Percentiles rank a stretch among this genome's conserved stretches.
Evolutionary conservation across 2,888 invertebrate species (phyloP).

Genomic region (Nudaria mundana): DNA sequence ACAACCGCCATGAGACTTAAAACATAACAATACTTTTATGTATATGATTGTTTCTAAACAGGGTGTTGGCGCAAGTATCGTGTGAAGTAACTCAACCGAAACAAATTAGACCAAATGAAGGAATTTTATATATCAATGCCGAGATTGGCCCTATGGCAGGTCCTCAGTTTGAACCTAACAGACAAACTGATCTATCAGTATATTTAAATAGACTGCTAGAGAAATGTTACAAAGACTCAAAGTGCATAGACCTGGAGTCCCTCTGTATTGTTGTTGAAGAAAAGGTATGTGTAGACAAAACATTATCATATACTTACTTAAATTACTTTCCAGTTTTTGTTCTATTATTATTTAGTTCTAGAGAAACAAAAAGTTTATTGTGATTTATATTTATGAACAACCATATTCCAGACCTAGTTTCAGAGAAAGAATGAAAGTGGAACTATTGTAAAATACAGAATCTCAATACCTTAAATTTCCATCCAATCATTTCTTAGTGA

Average conservation of each 20-base stretch:
- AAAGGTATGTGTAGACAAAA: constrained; percentile 86
- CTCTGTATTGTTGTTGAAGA: constrained; percentile 96
- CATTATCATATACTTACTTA: not conserved
- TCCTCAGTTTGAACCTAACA: constrained; percentile 89
- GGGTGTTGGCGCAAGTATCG: constrained; percentile 92
- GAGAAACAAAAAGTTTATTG: no score
- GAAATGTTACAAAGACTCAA: constrained; percentile 94
- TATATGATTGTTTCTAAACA: constrained; percentile 42
- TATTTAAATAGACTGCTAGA: constrained; percentile 91
- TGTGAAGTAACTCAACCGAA: constrained; percentile 94
- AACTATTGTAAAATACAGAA: no score
- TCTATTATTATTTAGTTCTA: no score
- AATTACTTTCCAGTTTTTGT: not conserved
- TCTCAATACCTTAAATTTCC: no score
- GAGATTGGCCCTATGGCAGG: constrained; percentile 94
- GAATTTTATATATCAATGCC: constrained; percentile 91
- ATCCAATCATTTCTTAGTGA: no score
- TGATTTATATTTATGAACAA: no score
- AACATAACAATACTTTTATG: not conserved
- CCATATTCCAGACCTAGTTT: no score
- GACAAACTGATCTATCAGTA: constrained; percentile 86
- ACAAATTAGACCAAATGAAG: constrained; percentile 93
- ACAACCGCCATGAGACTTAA: no score
- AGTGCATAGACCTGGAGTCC: constrained; percentile 95
- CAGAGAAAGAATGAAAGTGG: no score